phyloP scores from a whole-genome alignment of 2,113 vertebrate species.

The Saccopteryx leptura region DNA sequence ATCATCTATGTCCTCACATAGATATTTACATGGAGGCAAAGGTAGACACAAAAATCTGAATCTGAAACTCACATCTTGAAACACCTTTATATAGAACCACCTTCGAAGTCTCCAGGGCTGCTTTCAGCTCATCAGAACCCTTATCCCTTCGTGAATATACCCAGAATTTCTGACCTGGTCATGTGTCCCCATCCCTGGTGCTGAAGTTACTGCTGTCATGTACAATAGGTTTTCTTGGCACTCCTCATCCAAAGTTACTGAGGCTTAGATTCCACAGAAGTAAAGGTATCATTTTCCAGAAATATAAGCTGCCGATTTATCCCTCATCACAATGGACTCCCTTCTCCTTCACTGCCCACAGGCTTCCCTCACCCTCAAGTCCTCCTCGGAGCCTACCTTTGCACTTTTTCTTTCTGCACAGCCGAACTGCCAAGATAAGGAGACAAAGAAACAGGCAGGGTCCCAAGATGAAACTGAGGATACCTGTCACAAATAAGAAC shows the following conservation, averaged over 20 bases:
- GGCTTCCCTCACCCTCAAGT: neutral
- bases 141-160: neutral
- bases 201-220: neutral
- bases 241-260: neutral
- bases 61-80: neutral
- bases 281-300: neutral
- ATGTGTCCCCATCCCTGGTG: neutral
- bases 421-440: neutral
- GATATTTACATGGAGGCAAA: neutral
- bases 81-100: neutral
- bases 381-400: neutral
- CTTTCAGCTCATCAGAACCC: neutral
- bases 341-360: neutral
- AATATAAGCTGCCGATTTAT: neutral
- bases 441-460: slow-evolving; percentile 43
- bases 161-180: neutral
- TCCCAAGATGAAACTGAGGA: slow-evolving; percentile 25
- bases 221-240: neutral
- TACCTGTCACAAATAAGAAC: slow-evolving; percentile 9
- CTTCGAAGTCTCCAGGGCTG: neutral
- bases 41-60: neutral
- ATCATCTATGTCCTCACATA: neutral
- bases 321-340: neutral
- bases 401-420: slow-evolving; percentile 7
- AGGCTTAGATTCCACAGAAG: neutral